Conservation (phyloP, 23 tunicate species). For the Aplidium turbinatum region DNA sequence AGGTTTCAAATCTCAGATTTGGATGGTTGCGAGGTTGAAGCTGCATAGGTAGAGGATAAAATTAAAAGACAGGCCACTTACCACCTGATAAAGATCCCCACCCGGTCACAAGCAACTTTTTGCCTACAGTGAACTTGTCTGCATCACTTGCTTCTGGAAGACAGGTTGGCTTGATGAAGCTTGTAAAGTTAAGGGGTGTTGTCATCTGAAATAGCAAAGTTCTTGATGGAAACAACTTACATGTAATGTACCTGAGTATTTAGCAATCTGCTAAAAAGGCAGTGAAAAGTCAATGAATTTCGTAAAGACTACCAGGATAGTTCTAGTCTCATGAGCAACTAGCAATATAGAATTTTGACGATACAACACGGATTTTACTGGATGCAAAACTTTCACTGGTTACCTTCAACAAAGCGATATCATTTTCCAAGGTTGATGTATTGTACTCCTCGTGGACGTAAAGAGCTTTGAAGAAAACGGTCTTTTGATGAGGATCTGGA, state of each 20-base stretch:
- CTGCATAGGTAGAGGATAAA: too few relatives aligned
- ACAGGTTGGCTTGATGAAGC: conserved; percentile 50
- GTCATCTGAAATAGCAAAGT: conserved; percentile 1
- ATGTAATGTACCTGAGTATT: neutral
- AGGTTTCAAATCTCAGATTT: too few relatives aligned
- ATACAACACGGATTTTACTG: too few relatives aligned
- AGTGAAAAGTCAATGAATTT: too few relatives aligned
- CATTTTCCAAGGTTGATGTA: conserved; percentile 18
- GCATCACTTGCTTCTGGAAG: conserved; percentile 11
- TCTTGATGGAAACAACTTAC: neutral
- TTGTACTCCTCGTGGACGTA: conserved; percentile 33
- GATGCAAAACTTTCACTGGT: too few relatives aligned
- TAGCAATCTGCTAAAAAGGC: neutral
- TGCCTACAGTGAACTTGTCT: neutral
- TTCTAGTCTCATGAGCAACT: too few relatives aligned
- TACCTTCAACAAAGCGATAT: conserved; percentile 58
- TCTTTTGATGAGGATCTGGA: too few relatives aligned
- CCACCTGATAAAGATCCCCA: conserved; percentile 50
- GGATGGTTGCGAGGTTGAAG: too few relatives aligned
- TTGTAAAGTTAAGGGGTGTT: conserved; percentile 7
- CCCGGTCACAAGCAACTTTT: conserved; percentile 46
- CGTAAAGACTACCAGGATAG: too few relatives aligned
- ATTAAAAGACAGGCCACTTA: conserved; percentile 8
- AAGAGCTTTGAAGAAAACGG: too few relatives aligned
- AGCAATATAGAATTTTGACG: too few relatives aligned